Evolutionary conservation across 2,888 invertebrate species (phyloP), one percentile per base, ranked within the genome.

Genomic region (Protonemura montana): DNA sequence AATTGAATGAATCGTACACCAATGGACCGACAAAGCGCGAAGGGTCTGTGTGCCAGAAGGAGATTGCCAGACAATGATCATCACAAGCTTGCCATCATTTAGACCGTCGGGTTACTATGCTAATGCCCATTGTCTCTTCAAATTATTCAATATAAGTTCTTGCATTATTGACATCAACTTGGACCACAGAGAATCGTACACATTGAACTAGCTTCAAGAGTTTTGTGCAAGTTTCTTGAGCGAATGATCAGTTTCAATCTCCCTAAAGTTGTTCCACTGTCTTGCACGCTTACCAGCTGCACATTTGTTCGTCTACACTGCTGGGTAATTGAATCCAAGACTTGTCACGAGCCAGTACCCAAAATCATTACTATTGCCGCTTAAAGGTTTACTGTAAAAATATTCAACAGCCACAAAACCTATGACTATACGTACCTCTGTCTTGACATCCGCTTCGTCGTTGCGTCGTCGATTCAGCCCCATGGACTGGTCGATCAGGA

Each of bases 401-500:
- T n/a, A n/a, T 10, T 35, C 35, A 3, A 35, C 3, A 6, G 35
- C 35, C 35, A 10, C 35, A 10, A 35, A 35, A 10, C 3, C 35
- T 35, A 35, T n/a, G n/a, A 35, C 35, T 35, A 35, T 21, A 77
- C 86, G 28, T 86, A 88, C 91, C 89, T 91, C 91, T 6, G 90
- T 90, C 88, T 90, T 90, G 76, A 91, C 90, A 86, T 90, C 90
- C 81, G 90, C 90, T 88, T 91, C 91, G 89, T 95, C 95, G 89
- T 96, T 95, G 88, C 95, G 94, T 82, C 96, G 93, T 88, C 98
- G 93, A 90, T 97, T 98, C 90, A 98, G 91, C 81, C 96, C 94
- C 88, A 98, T 90, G 0, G 96, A 96, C 90, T 97, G 97, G 90
- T 98, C 98, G 86, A 98, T 93, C 26, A 98, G 91, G 0, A 96